A percentile compares a stretch with the other conserved stretches of the same genome.
phyloP scores from a whole-genome alignment of 2,113 vertebrate species.

The Motacilla tschutschensis region DNA sequence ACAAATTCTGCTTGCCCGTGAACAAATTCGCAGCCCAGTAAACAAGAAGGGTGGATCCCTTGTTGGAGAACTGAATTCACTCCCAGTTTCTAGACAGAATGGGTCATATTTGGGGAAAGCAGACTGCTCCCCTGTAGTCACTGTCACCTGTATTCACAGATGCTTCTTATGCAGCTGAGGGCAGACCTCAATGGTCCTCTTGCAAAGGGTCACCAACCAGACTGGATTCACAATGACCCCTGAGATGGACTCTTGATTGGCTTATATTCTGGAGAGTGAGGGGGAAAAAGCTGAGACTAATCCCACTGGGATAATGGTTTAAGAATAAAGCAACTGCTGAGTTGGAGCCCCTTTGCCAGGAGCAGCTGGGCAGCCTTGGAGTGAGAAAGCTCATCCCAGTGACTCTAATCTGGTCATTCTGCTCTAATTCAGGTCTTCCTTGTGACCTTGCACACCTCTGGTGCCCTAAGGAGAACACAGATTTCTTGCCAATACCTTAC shows the following conservation, averaged over 20 bases:
- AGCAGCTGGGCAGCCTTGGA: background rate
- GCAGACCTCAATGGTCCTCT: background rate
- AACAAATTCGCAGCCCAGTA: background rate
- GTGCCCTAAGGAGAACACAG: background rate
- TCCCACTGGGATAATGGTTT: background rate
- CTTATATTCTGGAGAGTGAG: background rate
- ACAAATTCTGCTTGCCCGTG: background rate
- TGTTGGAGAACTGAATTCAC: background rate
- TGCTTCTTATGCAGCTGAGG: fast-evolving
- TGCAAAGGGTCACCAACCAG: background rate
- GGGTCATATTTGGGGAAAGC: background rate
- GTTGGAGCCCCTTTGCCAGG: background rate
- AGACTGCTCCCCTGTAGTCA: background rate
- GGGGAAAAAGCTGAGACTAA: background rate
- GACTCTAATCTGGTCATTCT: background rate
- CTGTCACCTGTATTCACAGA: background rate
- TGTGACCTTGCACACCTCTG: background rate
- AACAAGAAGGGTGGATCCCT: background rate
- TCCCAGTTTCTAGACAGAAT: background rate
- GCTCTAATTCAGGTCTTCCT: conserved; percentile 6
- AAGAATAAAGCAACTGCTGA: background rate
- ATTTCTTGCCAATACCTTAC: background rate
- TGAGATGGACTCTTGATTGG: background rate
- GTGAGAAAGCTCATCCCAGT: background rate
- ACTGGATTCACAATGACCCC: background rate